phyloP scores from a whole-genome alignment of 2,113 vertebrate species.

The Periophthalmus modestus region DNA sequence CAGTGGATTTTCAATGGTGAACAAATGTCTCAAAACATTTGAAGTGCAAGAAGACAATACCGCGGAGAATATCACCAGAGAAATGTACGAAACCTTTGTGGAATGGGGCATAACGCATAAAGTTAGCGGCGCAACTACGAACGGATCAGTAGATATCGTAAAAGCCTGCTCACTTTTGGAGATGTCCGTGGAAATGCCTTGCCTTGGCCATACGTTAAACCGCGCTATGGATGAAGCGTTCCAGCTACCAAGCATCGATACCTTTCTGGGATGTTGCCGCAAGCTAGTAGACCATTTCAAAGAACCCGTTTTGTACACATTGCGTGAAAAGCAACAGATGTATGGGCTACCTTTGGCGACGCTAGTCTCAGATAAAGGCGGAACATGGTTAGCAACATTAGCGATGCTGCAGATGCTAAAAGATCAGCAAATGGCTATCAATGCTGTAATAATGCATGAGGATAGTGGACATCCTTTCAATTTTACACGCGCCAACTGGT shows the following conservation, averaged over 20 bases:
- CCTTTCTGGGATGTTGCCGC: conserved; percentile 79
- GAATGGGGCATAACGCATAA: conserved; percentile 87
- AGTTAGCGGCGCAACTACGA: conserved; percentile 84
- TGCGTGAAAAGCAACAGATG: conserved; percentile 80
- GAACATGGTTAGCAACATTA: conserved; percentile 82
- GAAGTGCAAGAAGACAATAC: conserved; percentile 85
- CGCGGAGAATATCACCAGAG: conserved; percentile 82
- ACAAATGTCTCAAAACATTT: conserved; percentile 85
- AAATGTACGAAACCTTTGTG: conserved; percentile 85
- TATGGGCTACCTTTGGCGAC: conserved; percentile 66
- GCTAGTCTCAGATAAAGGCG: conserved; percentile 77
- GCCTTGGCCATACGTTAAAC: conserved; percentile 80
- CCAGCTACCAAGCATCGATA: conserved; percentile 78
- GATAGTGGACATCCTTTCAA: conserved; percentile 81
- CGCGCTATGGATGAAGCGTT: conserved; percentile 81
- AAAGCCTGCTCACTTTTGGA: conserved; percentile 87
- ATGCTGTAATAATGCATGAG: conserved; percentile 76
- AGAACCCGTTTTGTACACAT: conserved; percentile 77
- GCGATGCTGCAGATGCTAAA: conserved; percentile 82
- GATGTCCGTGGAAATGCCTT: conserved; percentile 85
- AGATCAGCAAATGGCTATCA: conserved; percentile 82
- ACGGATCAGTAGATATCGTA: conserved; percentile 78
- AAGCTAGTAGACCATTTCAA: conserved; percentile 83
- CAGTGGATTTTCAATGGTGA: conserved; percentile 64
- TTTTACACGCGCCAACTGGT: conserved; percentile 82